A percentile compares a stretch with the other conserved stretches of the same genome.
Evolutionary conservation across 2,113 vertebrate species (phyloP).

Genomic region (human): GRCh38 chr15:30382001-30382500

Average conservation of each 20-base stretch:
- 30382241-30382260: neutral
- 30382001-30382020: neutral
- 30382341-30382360: neutral
- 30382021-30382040: neutral
- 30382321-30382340: neutral
- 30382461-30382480: constrained; percentile 10
- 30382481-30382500: neutral
- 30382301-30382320: neutral
- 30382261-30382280: neutral
- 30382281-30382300: neutral
- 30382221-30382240: neutral
- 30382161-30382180: neutral
- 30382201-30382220: neutral
- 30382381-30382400: neutral
- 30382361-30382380: neutral
- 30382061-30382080: neutral
- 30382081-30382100: neutral
- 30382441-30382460: neutral
- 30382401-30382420: neutral
- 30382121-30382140: neutral
- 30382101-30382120: neutral
- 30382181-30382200: neutral
- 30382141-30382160: neutral
- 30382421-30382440: neutral
- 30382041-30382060: neutral